Evolutionary conservation across 1,140 invertebrate genomes (phyloP), one percentile per base, ranked within the genome.

Genomic region (Eumaeus atala): DNA sequence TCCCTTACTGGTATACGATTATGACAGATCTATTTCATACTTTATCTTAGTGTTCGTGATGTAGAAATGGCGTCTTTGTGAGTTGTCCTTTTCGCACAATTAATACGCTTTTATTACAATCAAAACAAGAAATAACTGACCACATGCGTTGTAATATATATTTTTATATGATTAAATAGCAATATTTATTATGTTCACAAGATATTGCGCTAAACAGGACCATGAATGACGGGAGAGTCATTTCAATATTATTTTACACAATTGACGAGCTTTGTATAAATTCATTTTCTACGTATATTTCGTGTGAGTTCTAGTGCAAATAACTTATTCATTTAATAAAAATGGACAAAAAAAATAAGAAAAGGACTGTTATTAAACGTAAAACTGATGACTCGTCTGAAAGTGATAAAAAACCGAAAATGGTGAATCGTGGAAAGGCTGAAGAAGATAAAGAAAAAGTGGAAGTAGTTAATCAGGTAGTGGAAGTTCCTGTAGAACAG

Each of bases 271-370:
- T 55, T 65, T 52, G 44, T 63, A 51, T 60, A 59, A 69, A 67
- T 65, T 53, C 58, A 14, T 61, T 38, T 58, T 48, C 38, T 37
- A 53, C 56, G 59, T 59, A 59, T 70, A 40, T 64, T 65, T 62
- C 58, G 51, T 57, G 40, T 60, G 61, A 60, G 56, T 70, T 68
- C 51, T 70, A 70, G 65, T 67, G 58, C 48, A 35, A 59, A 10
- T 58, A n/a, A 9, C 17, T 47, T 38, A 33, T 28, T 42, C 34
- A 51, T 49, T 47, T 55, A 59, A 40, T 66, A 70, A 82, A 84
- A 75, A 88, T 88, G 86, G 86, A 88, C 73, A 88, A 88, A 66
- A 88, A 88, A 74, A 84, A 65, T 58, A 85, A 87, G 55, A 87
- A 87, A 66, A 88, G 81, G 72, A 81, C 72, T 59, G 86, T 85